Conservation (phyloP, 1,140 invertebrate species). For the Brachionus angularis region DNA sequence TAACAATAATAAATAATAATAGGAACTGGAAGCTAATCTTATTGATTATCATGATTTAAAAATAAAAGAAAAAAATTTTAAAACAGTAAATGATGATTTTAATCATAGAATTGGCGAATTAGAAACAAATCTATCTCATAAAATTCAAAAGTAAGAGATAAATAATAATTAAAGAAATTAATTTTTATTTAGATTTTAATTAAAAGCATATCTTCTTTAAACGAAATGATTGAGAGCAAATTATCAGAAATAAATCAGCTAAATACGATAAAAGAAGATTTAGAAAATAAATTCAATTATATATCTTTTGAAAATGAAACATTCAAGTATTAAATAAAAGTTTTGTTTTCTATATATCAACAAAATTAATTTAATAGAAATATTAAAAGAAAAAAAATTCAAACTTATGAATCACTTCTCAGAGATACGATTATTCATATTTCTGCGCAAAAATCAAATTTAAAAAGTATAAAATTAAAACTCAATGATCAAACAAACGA, state of each 20-base stretch:
- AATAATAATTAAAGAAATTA: neutral
- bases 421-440: constrained; percentile 1
- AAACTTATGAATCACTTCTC: constrained; percentile 32
- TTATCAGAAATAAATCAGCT: no score
- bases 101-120: constrained; percentile 2
- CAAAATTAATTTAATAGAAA: neutral
- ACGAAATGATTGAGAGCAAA: no score
- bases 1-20: neutral
- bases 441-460: constrained; percentile 30
- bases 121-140: constrained; percentile 10
- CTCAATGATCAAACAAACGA: neutral
- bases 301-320: no score
- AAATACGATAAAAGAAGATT: no score
- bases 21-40: constrained; percentile 14
- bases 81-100: constrained; percentile 5
- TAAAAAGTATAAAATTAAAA: neutral
- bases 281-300: no score
- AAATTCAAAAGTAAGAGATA: neutral
- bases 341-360: neutral
- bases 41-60: constrained; percentile 1
- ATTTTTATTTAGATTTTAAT: neutral
- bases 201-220: constrained; percentile 18
- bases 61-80: constrained; percentile 2
- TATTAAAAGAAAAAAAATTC: constrained; percentile 17
- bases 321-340: neutral